These are phyloP conservation scores for Anastrepha obliqua DNA, from an alignment of 1,140 invertebrate species.

Conservation along the genomic window DNA sequence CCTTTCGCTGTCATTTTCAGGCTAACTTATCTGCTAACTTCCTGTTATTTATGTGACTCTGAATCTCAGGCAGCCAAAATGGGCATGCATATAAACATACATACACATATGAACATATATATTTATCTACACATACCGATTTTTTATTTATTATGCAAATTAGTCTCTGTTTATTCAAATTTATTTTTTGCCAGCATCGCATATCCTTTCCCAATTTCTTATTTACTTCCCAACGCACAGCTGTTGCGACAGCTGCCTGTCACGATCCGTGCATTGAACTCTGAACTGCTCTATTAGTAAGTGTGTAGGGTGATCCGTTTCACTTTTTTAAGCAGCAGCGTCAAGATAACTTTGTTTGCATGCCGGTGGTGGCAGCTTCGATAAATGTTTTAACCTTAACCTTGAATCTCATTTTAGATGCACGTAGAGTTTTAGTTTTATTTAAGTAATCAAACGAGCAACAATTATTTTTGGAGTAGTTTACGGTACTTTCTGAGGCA, in stretches of 20 bases:
- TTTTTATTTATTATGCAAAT: conserved; percentile 37
- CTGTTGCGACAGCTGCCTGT: conserved; percentile 33
- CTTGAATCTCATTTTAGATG: not conserved
- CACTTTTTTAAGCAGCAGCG: not conserved
- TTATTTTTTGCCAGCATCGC: not conserved
- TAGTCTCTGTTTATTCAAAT: conserved; percentile 8
- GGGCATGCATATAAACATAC: not conserved
- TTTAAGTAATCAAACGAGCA: not conserved
- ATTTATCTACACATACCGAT: not conserved
- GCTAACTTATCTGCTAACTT: conserved; percentile 27
- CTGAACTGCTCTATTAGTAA: conserved; percentile 32
- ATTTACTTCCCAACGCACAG: not conserved
- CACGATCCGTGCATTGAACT: conserved; percentile 45
- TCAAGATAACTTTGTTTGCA: not conserved
- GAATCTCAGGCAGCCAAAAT: not conserved
- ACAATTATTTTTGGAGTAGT: not conserved
- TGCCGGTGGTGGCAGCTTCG: not conserved
- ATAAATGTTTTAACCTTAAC: not conserved
- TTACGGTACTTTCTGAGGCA: not conserved
- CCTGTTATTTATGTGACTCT: conserved; percentile 26
- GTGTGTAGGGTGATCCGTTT: not conserved
- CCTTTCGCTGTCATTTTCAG: conserved; percentile 10
- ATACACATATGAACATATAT: not conserved
- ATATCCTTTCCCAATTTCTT: not conserved
- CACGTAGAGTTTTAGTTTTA: not conserved